Evolutionary conservation across 2,888 invertebrate genomes (phyloP), one percentile per base, ranked within the genome.

Genomic region (Hetaerina titia): DNA sequence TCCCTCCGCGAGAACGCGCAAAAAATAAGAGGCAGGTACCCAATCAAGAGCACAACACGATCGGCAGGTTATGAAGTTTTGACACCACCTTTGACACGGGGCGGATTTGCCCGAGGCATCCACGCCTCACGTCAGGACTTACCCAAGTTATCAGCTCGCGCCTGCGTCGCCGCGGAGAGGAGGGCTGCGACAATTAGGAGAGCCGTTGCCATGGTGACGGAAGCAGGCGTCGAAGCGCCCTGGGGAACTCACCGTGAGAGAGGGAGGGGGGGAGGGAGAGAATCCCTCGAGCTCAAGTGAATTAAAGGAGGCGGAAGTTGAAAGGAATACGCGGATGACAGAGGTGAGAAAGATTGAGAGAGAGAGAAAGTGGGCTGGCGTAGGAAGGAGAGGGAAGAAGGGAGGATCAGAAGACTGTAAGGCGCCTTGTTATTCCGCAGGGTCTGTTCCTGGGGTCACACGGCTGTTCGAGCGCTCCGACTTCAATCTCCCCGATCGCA

Each of bases 91-190:
- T n/a, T 69, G 69, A 69, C 69, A 69, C 17, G 22, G 22, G 69
- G 69, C 69, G 69, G 69, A 69, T 69, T n/a, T 69, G 19, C 69
- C n/a, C 8, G 69, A n/a, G 69, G 69, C 69, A n/a, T n/a, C 69
- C 69, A 17, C 7, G 19, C 69, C 22, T n/a, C 45, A 6, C n/a
- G 69, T 4, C n/a, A 31, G 25, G 25, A 89, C 89, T 89, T n/a
- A 89, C 89, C 89, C 57, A 89, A 89, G 89, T 89, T 89, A n/a
- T 89, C 89, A 45, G 89, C 89, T 7, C 56, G 58, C 57, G 89
- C 31, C 58, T 56, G 57, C 81, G 81, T 81, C 81, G 31, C 81
- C 31, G 81, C 81, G 81, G 22, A 7, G 89, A 89, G 22, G 56
- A 57, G 57, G 57, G 89, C n/a, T 7, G 89, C 57, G 57, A 89